These are phyloP conservation scores for Synaphobranchus kaupii DNA, from an alignment of 2,797 vertebrate species.

Conservation along the genomic window DNA sequence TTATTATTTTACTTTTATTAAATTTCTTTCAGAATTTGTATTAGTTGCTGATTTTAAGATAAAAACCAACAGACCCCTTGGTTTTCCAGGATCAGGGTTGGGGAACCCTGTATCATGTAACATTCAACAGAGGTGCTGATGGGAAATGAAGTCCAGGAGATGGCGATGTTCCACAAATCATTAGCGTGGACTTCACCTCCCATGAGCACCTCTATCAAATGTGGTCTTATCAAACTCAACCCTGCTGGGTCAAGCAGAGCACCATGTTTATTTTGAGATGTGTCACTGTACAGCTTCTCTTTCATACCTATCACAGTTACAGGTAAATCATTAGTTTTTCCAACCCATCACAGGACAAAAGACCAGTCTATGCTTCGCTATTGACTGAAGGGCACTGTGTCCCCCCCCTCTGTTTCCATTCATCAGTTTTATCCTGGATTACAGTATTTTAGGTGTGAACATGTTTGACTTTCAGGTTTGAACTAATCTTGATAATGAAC, in stretches of 20 bases:
- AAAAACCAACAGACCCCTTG: not conserved
- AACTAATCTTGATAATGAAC: not conserved
- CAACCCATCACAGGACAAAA: not conserved
- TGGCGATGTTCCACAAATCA: not conserved
- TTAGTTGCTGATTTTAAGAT: not conserved
- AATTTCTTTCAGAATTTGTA: not conserved
- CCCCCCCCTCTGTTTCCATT: not conserved
- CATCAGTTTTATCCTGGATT: not conserved
- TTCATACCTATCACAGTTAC: not conserved
- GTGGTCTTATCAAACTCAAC: not conserved
- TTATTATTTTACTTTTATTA: no score
- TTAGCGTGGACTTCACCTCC: not conserved
- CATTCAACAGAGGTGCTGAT: slow-evolving; percentile 14
- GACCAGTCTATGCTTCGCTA: not conserved
- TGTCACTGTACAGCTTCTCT: not conserved
- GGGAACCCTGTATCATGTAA: not conserved
- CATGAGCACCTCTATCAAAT: not conserved
- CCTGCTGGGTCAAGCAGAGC: not conserved
- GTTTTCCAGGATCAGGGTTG: not conserved
- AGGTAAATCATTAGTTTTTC: not conserved
- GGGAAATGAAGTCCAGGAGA: not conserved
- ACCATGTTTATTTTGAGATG: not conserved
- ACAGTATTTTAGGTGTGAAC: not conserved
- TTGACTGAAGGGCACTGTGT: not conserved
- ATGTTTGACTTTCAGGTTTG: not conserved